Evolutionary conservation across 2,113 vertebrate species (phyloP).

Genomic region (Rhinoderma darwinii): DNA sequence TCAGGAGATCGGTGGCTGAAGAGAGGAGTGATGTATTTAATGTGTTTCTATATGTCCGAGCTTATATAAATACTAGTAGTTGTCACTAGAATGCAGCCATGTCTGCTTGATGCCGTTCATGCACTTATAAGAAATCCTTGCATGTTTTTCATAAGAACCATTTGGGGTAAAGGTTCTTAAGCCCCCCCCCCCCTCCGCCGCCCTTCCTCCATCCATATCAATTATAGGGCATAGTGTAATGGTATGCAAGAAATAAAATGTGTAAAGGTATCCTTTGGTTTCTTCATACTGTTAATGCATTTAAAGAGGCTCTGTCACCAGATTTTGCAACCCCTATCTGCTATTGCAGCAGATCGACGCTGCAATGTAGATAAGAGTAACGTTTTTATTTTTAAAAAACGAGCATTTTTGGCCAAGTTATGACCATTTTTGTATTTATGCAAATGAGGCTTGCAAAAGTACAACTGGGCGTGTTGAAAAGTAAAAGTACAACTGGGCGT

Average conservation of each 20-base stretch:
- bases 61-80: conserved; percentile 24
- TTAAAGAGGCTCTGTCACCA: neutral
- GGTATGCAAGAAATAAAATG: too few relatives aligned
- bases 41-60: conserved; percentile 24
- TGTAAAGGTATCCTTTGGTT: neutral
- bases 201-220: neutral
- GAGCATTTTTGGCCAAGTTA: too few relatives aligned
- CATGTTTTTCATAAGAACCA: neutral
- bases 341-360: too few relatives aligned
- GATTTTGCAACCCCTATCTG: too few relatives aligned
- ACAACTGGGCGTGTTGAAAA: too few relatives aligned
- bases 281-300: neutral
- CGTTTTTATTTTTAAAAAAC: too few relatives aligned
- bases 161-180: neutral
- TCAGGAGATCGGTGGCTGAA: conserved; percentile 56
- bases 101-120: neutral
- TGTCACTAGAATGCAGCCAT: neutral
- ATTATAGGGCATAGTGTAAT: neutral
- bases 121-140: neutral
- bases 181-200: neutral
- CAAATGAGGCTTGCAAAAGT: too few relatives aligned
- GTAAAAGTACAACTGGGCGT: too few relatives aligned
- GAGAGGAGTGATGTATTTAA: conserved; percentile 47
- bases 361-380: too few relatives aligned
- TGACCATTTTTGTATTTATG: too few relatives aligned